phyloP scores from a whole-genome alignment of 2,888 invertebrate genomes.

The Oithona nana region DNA sequence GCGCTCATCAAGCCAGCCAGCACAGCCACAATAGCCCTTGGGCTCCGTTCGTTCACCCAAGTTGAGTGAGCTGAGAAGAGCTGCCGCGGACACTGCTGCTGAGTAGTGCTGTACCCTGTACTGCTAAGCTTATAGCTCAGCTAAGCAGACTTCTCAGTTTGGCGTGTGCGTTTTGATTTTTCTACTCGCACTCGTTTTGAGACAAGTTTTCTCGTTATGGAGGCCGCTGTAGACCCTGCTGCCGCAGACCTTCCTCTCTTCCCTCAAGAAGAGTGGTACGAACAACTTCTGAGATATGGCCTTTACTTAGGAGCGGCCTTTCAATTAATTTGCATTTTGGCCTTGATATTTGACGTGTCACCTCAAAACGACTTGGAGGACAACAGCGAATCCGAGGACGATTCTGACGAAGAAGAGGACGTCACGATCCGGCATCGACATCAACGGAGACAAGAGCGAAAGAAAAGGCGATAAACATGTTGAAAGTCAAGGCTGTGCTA shows the following conservation, averaged over 20 bases:
- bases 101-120: no score
- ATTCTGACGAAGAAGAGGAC: constrained; percentile 28
- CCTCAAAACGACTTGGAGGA: constrained; percentile 33
- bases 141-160: no score
- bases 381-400: background rate
- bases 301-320: constrained; percentile 70
- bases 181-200: background rate
- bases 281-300: constrained; percentile 53
- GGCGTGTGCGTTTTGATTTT: no score
- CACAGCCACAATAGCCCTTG: background rate
- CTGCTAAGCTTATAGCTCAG: no score
- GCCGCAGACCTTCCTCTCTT: background rate
- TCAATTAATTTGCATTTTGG: constrained; percentile 59
- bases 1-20: background rate
- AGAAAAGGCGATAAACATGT: background rate
- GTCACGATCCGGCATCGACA: no score
- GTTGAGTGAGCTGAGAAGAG: background rate
- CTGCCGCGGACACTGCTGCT: background rate
- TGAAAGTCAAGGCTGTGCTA: no score
- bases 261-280: constrained; percentile 44
- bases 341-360: constrained; percentile 58
- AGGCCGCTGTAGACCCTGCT: background rate
- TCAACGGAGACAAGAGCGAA: background rate
- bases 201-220: background rate
- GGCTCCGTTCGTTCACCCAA: background rate